phyloP scores from a whole-genome alignment of 2,797 vertebrate genomes.

The Gymnoscopelus braueri region DNA sequence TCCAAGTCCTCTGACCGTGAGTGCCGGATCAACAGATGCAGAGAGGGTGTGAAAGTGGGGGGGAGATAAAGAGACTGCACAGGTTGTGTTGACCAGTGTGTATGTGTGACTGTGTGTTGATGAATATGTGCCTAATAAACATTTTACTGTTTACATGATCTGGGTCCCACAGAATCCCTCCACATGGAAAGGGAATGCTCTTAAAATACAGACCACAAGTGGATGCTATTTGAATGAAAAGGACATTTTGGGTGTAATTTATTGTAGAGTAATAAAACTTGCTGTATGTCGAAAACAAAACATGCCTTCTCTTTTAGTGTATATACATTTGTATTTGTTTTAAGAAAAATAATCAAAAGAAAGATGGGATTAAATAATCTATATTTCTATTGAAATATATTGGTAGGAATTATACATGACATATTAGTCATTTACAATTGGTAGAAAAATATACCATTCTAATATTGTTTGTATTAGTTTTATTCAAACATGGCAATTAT shows the following conservation, averaged over 20 bases:
- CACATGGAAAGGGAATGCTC: constrained; percentile 41
- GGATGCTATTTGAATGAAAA: constrained; percentile 5
- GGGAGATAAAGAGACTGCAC: not conserved
- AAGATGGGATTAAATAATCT: too few relatives aligned
- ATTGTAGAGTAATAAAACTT: constrained; percentile 73
- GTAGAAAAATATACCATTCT: too few relatives aligned
- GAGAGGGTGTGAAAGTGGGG: not conserved
- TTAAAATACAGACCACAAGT: constrained; percentile 57
- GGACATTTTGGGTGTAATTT: constrained; percentile 67
- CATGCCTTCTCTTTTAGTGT: too few relatives aligned
- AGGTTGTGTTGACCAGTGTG: not conserved
- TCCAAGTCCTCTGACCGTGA: too few relatives aligned
- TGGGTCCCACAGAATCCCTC: constrained; percentile 9
- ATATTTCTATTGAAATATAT: too few relatives aligned
- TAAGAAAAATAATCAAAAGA: too few relatives aligned
- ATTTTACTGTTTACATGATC: constrained; percentile 62
- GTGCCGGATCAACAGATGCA: not conserved
- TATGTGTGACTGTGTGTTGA: constrained; percentile 14
- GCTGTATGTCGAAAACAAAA: too few relatives aligned
- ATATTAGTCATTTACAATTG: too few relatives aligned
- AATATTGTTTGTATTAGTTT: too few relatives aligned
- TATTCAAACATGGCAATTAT: too few relatives aligned
- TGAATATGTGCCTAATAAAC: constrained; percentile 56
- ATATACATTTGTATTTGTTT: too few relatives aligned
- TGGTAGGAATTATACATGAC: too few relatives aligned